These are phyloP conservation scores for Nephrotoma guestfalica DNA, from an alignment of 2,888 invertebrate genomes.

Conservation along the genomic window DNA sequence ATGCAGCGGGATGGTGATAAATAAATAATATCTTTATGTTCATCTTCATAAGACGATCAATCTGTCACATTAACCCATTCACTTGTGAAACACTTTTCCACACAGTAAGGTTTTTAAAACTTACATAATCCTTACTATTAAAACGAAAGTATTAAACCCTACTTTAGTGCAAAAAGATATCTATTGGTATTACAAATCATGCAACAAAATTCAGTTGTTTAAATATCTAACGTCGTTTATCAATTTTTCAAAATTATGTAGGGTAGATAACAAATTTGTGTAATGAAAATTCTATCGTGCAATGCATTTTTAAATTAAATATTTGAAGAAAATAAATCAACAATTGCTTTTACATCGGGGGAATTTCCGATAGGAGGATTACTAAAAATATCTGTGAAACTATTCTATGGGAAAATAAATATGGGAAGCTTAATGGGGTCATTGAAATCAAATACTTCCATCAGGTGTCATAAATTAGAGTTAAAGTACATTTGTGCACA, in stretches of 20 bases:
- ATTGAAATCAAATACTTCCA: neutral
- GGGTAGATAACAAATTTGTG: neutral
- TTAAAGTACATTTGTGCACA: neutral
- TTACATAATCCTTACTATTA: too few species aligned
- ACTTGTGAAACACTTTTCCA: too few species aligned
- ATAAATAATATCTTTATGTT: too few species aligned
- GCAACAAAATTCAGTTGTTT: neutral
- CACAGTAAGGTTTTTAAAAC: too few species aligned
- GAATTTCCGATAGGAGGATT: neutral
- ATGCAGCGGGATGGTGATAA: too few species aligned
- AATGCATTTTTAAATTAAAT: neutral
- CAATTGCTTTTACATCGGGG: neutral
- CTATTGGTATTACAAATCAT: too few species aligned
- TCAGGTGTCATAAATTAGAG: neutral
- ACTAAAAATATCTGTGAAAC: neutral
- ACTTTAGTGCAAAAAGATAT: too few species aligned
- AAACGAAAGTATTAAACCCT: too few species aligned
- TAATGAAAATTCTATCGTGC: neutral
- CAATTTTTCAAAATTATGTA: neutral
- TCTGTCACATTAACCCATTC: too few species aligned
- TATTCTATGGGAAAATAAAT: neutral
- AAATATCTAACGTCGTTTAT: neutral
- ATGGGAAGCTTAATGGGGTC: neutral
- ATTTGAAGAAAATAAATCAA: neutral
- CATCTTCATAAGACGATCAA: too few species aligned